phyloP scores from a whole-genome alignment of 2,113 vertebrate species.

The Anguilla rostrata region DNA sequence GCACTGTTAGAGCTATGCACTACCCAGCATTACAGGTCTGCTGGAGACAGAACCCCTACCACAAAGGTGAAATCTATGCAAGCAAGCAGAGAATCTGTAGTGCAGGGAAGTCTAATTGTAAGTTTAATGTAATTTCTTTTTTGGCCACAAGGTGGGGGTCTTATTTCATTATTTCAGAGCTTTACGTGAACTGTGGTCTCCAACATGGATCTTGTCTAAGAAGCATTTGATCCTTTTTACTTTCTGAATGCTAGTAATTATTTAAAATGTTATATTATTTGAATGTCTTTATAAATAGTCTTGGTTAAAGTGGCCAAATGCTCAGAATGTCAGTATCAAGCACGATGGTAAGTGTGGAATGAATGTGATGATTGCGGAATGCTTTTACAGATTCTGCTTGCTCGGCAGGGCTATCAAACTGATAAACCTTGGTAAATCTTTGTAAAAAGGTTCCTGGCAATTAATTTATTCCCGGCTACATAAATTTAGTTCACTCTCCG shows the following conservation, averaged over 20 bases:
- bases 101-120: not conserved
- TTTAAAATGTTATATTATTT: not conserved
- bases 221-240: not conserved
- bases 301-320: too few species aligned
- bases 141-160: constrained; percentile 54
- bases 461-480: constrained; percentile 43
- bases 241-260: not conserved
- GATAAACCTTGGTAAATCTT: constrained; percentile 43
- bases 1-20: too few species aligned
- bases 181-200: not conserved
- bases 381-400: constrained; percentile 43
- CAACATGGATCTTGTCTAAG: not conserved
- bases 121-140: constrained; percentile 19
- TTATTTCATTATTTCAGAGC: constrained; percentile 35
- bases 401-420: constrained; percentile 46
- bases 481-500: constrained; percentile 38
- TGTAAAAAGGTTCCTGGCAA: constrained; percentile 41
- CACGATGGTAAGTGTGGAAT: constrained; percentile 25
- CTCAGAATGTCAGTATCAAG: constrained; percentile 6
- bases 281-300: not conserved
- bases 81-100: not conserved
- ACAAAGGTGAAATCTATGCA: not conserved
- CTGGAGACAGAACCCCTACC: too few species aligned
- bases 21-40: too few species aligned
- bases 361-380: constrained; percentile 35